Evolutionary conservation across 2,113 vertebrate genomes (phyloP).

Genomic region (Pedetes capensis): DNA sequence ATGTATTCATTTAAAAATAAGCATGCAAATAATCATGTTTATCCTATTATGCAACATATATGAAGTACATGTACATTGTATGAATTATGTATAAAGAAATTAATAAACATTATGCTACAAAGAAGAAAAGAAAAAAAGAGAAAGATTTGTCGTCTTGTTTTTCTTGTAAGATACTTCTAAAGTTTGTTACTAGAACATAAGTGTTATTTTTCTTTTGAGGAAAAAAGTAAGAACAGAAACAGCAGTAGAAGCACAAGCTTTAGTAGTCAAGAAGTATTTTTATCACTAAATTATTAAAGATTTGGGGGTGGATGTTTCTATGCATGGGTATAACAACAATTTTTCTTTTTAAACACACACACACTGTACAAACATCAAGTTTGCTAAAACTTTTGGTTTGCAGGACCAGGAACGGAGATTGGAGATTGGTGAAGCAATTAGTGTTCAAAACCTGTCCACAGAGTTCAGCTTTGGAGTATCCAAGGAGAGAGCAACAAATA

Average conservation of each 20-base stretch:
- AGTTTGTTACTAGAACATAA: background rate
- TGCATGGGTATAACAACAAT: background rate
- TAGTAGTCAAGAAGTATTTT: background rate
- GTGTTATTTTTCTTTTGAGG: background rate
- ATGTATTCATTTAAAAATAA: background rate
- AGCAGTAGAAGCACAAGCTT: background rate
- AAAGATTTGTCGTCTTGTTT: background rate
- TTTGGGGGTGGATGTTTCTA: background rate
- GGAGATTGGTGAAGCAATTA: background rate
- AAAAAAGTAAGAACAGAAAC: background rate
- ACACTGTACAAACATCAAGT: background rate
- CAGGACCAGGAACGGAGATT: background rate
- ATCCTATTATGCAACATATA: background rate
- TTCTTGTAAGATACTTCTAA: background rate
- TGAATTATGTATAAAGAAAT: background rate
- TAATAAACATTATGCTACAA: background rate
- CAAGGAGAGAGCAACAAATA: constrained; percentile 47
- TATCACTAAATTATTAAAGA: background rate
- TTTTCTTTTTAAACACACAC: background rate
- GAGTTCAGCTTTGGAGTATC: constrained; percentile 8
- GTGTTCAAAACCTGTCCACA: background rate
- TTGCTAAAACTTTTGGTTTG: constrained; percentile 37
- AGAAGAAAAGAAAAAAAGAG: background rate
- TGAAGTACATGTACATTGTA: background rate
- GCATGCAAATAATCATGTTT: background rate